Conservation (phyloP, 2,797 vertebrate genomes). For the Rhadinocentrus ornatus region DNA sequence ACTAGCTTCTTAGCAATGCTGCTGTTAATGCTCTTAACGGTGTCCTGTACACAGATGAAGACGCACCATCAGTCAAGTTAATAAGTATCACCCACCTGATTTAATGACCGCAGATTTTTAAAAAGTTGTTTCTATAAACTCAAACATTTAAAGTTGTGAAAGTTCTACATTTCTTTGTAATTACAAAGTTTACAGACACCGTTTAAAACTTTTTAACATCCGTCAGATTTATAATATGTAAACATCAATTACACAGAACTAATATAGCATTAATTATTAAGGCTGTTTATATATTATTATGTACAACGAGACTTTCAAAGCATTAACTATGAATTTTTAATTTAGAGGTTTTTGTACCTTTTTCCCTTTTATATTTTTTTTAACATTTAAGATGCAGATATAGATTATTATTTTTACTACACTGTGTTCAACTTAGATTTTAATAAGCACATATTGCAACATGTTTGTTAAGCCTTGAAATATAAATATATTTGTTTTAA, state of each 20-base stretch:
- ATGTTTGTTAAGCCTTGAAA: background rate
- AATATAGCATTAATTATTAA: background rate
- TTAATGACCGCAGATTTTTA: background rate
- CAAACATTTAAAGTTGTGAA: background rate
- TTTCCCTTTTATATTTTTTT: too few species aligned
- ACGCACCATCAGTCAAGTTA: background rate
- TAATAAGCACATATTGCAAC: background rate
- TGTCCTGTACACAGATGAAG: background rate
- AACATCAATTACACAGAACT: background rate
- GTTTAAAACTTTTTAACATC: slow-evolving; percentile 7
- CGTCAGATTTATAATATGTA: background rate
- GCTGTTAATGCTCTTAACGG: slow-evolving; percentile 4
- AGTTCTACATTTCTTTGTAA: slow-evolving; percentile 12
- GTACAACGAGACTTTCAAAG: background rate
- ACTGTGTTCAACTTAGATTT: background rate
- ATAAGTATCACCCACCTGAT: fast-evolving
- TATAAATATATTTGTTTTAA: too few species aligned
- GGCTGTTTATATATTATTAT: background rate
- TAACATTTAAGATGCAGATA: background rate
- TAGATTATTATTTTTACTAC: background rate
- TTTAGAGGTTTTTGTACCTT: too few species aligned
- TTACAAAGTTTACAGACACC: slow-evolving; percentile 3
- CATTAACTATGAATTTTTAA: background rate
- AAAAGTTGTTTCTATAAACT: too few species aligned
- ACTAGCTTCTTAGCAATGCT: slow-evolving; percentile 53